Evolutionary conservation across 2,888 invertebrate species (phyloP).

Genomic region (Drosophila anomelani): DNA sequence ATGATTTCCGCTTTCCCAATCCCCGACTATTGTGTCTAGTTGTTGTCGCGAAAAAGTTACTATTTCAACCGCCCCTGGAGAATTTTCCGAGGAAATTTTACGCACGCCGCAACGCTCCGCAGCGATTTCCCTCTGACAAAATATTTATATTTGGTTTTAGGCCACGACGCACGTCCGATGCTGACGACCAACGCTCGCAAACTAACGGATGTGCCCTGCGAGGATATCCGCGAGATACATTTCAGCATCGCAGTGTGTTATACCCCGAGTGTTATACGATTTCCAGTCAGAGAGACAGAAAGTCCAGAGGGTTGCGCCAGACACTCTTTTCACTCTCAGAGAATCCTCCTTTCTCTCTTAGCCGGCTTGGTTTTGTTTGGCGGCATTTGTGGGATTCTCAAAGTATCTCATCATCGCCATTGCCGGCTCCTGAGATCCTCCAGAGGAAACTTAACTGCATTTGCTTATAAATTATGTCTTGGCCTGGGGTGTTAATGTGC

Average conservation of each 20-base stretch:
- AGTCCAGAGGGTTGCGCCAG: conserved; percentile 7
- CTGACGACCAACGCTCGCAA: conserved; percentile 81
- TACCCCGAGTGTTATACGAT: conserved; percentile 29
- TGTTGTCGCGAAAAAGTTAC: conserved; percentile 10
- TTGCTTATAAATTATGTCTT: conserved; percentile 41
- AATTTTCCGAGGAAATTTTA: conserved; percentile 14
- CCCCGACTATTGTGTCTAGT: conserved; percentile 13
- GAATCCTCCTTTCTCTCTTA: background rate
- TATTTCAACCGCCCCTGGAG: conserved; percentile 8
- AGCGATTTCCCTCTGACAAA: conserved; percentile 6
- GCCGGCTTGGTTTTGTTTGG: conserved; percentile 29
- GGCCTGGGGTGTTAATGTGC: conserved; percentile 28
- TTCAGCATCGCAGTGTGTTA: conserved; percentile 33
- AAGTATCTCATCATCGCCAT: conserved; percentile 18
- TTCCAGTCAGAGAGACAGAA: conserved; percentile 51
- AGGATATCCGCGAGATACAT: conserved; percentile 12
- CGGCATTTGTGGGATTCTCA: conserved; percentile 31
- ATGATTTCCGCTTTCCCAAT: conserved; percentile 1
- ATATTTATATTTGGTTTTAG: background rate
- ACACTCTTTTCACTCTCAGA: background rate
- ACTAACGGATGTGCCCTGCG: conserved; percentile 52
- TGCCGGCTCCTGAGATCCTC: conserved; percentile 39
- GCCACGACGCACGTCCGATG: conserved; percentile 67
- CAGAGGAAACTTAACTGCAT: conserved; percentile 44
- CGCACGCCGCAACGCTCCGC: conserved; percentile 33